Evolutionary conservation across 2,797 vertebrate species (phyloP).

Genomic region (Fistularia tabacaria): DNA sequence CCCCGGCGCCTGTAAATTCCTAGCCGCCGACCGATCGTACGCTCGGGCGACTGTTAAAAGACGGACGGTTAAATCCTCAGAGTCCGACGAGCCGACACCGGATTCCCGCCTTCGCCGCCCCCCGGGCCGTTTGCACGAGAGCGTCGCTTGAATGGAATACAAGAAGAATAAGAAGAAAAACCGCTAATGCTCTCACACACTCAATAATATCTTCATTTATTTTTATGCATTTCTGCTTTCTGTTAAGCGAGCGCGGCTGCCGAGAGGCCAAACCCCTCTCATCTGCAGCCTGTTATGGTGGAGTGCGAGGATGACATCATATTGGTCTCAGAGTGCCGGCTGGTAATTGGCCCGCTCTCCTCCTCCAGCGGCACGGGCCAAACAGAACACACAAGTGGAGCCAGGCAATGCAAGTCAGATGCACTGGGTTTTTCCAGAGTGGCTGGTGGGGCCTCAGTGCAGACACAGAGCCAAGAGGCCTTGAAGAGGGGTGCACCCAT

Average conservation of each 20-base stretch:
- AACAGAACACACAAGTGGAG: slow-evolving; percentile 81
- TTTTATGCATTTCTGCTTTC: slow-evolving; percentile 49
- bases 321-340: slow-evolving; percentile 67
- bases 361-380: slow-evolving; percentile 71
- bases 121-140: too few relatives aligned
- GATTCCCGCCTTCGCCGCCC: too few relatives aligned
- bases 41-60: too few relatives aligned
- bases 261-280: slow-evolving; percentile 62
- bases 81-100: too few relatives aligned
- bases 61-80: too few relatives aligned
- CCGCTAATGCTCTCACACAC: too few relatives aligned
- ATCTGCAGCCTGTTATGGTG: slow-evolving; percentile 78
- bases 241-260: slow-evolving; percentile 59
- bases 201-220: slow-evolving; percentile 36
- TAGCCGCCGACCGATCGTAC: too few relatives aligned
- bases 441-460: slow-evolving; percentile 69
- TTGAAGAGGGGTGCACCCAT: slow-evolving; percentile 59
- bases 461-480: slow-evolving; percentile 73
- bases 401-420: slow-evolving; percentile 77
- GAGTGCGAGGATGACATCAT: slow-evolving; percentile 76
- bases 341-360: slow-evolving; percentile 75
- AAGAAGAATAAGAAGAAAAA: too few relatives aligned
- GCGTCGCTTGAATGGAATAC: too few relatives aligned
- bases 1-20: too few relatives aligned
- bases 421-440: slow-evolving; percentile 78